A percentile compares a stretch with the other conserved stretches of the same genome.
Evolutionary conservation across 2,888 invertebrate species (phyloP).

Genomic region (Dichetophora obliterata): DNA sequence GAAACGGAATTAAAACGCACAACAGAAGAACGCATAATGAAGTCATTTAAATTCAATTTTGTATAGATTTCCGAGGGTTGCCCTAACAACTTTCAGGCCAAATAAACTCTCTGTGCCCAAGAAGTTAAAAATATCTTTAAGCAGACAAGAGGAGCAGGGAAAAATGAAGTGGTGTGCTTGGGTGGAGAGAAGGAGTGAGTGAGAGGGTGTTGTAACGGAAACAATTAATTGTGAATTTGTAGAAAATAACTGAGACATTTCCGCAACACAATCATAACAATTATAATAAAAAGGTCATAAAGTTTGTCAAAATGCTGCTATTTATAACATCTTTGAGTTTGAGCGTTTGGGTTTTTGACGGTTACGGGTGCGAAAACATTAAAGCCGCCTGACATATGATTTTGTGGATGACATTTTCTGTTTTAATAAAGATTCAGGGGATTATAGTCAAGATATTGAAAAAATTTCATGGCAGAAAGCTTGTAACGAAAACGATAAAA

Average conservation of each 20-base stretch:
- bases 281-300: conserved; percentile 31
- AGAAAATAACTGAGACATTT: conserved; percentile 21
- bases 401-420: neutral
- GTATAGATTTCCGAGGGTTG: conserved; percentile 26
- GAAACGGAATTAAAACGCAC: conserved; percentile 30
- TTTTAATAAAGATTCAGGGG: too few relatives aligned
- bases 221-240: conserved; percentile 29
- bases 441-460: too few relatives aligned
- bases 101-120: neutral
- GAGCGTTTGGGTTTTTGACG: neutral
- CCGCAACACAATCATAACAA: conserved; percentile 33
- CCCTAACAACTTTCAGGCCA: neutral
- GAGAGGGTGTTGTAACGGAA: neutral
- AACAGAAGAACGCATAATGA: conserved; percentile 28
- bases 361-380: neutral
- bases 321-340: neutral
- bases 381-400: too few relatives aligned
- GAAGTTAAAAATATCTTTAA: too few relatives aligned
- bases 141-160: neutral
- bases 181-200: neutral
- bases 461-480: too few relatives aligned
- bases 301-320: neutral
- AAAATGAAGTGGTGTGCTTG: neutral
- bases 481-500: too few relatives aligned
- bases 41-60: conserved; percentile 38